Evolutionary conservation across 1,140 invertebrate genomes (phyloP).

Genomic region (Chironomus tepperi): DNA sequence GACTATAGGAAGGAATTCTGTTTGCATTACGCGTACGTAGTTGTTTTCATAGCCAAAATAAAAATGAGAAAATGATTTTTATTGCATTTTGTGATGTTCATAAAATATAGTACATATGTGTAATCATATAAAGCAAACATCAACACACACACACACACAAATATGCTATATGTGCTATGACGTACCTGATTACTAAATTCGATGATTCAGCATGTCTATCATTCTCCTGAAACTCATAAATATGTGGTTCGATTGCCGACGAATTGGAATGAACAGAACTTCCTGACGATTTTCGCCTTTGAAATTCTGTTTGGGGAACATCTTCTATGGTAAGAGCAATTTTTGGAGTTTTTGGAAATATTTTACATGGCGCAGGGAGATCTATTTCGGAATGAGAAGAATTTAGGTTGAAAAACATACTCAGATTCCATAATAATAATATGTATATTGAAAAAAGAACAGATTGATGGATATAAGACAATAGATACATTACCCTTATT

Average conservation of each 20-base stretch:
- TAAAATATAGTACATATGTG: not conserved
- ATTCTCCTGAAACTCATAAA: not conserved
- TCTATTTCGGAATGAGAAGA: not conserved
- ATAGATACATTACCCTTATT: not conserved
- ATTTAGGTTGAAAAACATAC: not conserved
- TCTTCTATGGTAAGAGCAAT: not conserved
- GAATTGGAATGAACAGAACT: not conserved
- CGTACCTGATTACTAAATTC: not conserved
- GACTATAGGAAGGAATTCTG: slow-evolving; percentile 7
- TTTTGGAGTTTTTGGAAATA: not conserved
- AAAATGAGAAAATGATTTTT: not conserved
- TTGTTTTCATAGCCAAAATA: not conserved
- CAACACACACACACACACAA: too few relatives aligned
- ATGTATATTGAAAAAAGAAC: not conserved
- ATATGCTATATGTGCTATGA: too few relatives aligned
- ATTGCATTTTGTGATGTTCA: not conserved
- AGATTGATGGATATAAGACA: not conserved
- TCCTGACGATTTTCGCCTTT: not conserved
- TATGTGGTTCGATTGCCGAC: slow-evolving; percentile 5
- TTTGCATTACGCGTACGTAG: not conserved
- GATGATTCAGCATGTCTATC: not conserved
- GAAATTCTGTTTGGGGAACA: not conserved
- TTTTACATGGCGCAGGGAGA: not conserved
- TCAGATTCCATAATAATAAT: not conserved
- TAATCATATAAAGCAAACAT: not conserved